Conservation (phyloP, 2,888 invertebrate genomes). For the Eurytoma adleriae region DNA sequence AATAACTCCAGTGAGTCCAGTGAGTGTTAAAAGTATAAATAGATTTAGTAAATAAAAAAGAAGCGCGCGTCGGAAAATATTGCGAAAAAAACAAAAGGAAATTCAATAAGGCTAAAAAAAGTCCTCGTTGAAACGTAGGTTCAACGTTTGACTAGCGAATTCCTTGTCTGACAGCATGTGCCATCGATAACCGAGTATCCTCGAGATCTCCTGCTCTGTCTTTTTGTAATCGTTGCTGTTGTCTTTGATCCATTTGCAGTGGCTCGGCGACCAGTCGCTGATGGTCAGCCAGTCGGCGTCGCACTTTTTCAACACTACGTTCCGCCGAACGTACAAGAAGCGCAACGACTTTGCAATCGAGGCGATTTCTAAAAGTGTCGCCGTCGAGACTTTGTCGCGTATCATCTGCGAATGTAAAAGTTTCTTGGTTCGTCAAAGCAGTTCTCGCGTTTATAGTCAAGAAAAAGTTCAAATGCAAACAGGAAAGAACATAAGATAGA, state of each 20-base stretch:
- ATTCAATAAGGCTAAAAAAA: not conserved
- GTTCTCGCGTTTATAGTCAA: not conserved
- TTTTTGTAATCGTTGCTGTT: slow-evolving; percentile 81
- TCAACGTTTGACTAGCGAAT: slow-evolving; percentile 78
- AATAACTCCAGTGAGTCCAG: not conserved
- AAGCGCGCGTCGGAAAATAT: not conserved
- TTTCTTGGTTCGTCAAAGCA: not conserved
- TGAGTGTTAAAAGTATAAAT: slow-evolving; percentile 1
- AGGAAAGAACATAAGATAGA: slow-evolving; percentile 22
- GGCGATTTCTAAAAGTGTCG: slow-evolving; percentile 85
- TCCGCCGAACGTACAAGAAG: slow-evolving; percentile 82
- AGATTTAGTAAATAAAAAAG: slow-evolving; percentile 15
- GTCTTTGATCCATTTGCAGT: slow-evolving; percentile 81
- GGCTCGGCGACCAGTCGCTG: slow-evolving; percentile 83
- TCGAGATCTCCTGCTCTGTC: slow-evolving; percentile 83
- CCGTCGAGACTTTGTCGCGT: slow-evolving; percentile 86
- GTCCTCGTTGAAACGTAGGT: slow-evolving; percentile 65
- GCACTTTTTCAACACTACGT: slow-evolving; percentile 83
- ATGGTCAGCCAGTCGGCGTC: slow-evolving; percentile 82
- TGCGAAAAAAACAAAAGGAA: not conserved
- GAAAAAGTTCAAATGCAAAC: too few relatives aligned
- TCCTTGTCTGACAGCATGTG: slow-evolving; percentile 81
- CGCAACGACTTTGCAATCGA: slow-evolving; percentile 81
- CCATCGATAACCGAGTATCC: slow-evolving; percentile 83
- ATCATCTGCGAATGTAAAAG: slow-evolving; percentile 78